Percentiles rank a stretch among this genome's conserved stretches.
Conservation (phyloP, 2,888 invertebrate genomes). For the Melipona bicolor region DNA sequence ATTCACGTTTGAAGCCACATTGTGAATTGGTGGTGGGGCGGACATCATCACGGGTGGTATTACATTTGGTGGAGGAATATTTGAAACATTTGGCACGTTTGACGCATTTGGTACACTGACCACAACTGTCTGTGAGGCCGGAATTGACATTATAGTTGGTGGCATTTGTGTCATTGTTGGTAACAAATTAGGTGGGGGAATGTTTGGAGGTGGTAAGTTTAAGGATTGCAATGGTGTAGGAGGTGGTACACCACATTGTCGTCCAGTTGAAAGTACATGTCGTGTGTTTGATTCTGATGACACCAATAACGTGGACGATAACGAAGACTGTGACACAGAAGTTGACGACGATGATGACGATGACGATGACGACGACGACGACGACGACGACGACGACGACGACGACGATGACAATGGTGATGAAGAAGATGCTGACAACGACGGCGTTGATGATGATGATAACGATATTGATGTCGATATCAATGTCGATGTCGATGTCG, state of each 20-base stretch:
- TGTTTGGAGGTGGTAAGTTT: slow-evolving; percentile 82
- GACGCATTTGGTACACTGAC: slow-evolving; percentile 77
- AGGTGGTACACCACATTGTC: slow-evolving; percentile 68
- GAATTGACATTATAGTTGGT: slow-evolving; percentile 77
- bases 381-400: not conserved
- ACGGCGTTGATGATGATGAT: not conserved
- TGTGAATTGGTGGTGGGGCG: slow-evolving; percentile 77
- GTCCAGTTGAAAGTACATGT: slow-evolving; percentile 67
- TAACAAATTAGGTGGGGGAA: slow-evolving; percentile 75
- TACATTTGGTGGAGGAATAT: slow-evolving; percentile 77
- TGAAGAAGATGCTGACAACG: not conserved
- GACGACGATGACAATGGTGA: not conserved
- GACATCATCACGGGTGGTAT: slow-evolving; percentile 79
- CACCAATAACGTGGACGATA: slow-evolving; percentile 18
- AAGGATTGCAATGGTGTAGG: slow-evolving; percentile 68
- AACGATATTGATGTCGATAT: not conserved
- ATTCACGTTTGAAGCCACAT: slow-evolving; percentile 76
- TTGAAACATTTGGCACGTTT: slow-evolving; percentile 69
- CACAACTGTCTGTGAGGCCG: slow-evolving; percentile 74
- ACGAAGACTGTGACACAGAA: slow-evolving; percentile 15
- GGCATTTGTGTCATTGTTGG: slow-evolving; percentile 80
- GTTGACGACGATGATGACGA: not conserved
- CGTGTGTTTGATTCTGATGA: slow-evolving; percentile 48
- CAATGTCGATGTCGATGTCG: not conserved
- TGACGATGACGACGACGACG: not conserved